Conservation (phyloP, 35 echinoderm and acorn worm species). For the Amphiura filiformis region DNA sequence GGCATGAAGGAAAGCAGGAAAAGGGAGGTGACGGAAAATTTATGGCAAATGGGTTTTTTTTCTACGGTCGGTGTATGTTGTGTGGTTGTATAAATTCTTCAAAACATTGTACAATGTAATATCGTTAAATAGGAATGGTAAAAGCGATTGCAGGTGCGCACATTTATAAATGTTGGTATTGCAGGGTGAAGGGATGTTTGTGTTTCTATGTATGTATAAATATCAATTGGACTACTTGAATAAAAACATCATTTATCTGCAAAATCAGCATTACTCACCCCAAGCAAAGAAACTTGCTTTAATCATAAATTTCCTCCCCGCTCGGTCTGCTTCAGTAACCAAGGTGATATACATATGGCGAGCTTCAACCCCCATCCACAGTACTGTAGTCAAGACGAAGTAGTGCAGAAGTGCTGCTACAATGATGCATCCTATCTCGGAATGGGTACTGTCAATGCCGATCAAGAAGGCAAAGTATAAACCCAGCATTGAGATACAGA, state of each 20-base stretch:
- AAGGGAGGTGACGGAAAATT: too few species aligned
- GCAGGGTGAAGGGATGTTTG: too few species aligned
- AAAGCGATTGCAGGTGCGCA: too few species aligned
- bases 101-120: too few species aligned
- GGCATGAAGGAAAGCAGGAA: too few species aligned
- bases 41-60: too few species aligned
- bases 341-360: conserved; percentile 31
- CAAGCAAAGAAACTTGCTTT: conserved; percentile 26
- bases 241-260: not conserved
- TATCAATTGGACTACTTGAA: too few species aligned
- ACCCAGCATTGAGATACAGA: not conserved
- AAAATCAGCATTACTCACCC: conserved; percentile 13
- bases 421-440: not conserved
- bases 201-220: too few species aligned
- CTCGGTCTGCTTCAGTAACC: conserved; percentile 11
- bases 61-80: too few species aligned
- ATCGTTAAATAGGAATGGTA: too few species aligned
- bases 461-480: not conserved
- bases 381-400: conserved; percentile 8
- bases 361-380: conserved; percentile 43
- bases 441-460: not conserved
- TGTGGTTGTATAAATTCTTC: too few species aligned
- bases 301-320: conserved; percentile 13
- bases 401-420: not conserved
- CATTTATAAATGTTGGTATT: too few species aligned